phyloP scores from a whole-genome alignment of 2,113 vertebrate species.

The Mormyrus lacerda region DNA sequence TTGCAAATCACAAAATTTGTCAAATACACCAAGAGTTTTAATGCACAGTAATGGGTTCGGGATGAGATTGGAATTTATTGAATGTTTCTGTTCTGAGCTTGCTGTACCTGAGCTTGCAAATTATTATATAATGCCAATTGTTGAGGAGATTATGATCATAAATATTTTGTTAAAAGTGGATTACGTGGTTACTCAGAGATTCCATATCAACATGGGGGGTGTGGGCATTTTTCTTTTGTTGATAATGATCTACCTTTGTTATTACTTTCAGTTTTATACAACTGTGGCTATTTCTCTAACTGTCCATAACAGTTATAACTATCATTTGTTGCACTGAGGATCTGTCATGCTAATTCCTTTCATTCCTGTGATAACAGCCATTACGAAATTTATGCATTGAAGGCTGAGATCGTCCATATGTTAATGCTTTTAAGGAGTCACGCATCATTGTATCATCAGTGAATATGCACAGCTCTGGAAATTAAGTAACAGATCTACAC shows the following conservation, averaged over 20 bases:
- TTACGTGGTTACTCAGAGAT: neutral
- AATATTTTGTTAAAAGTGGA: neutral
- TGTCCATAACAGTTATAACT: neutral
- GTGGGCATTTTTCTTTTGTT: neutral
- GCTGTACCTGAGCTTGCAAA: neutral
- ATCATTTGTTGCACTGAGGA: neutral
- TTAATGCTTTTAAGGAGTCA: neutral
- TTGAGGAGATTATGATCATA: neutral
- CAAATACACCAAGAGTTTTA: neutral
- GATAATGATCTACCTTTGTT: neutral
- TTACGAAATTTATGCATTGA: neutral
- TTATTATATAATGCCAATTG: neutral
- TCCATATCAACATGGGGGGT: neutral
- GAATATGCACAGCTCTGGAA: neutral
- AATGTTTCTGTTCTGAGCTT: neutral
- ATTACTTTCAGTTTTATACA: neutral
- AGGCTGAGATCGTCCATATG: neutral
- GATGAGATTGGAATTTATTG: neutral
- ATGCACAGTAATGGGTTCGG: neutral
- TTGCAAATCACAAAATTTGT: conserved; percentile 7
- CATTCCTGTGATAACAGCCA: neutral
- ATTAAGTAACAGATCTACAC: neutral
- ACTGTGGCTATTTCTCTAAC: neutral
- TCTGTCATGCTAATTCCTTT: neutral
- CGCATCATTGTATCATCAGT: neutral